Conservation (phyloP, 2,888 invertebrate genomes). For the Lepas anatifera region DNA sequence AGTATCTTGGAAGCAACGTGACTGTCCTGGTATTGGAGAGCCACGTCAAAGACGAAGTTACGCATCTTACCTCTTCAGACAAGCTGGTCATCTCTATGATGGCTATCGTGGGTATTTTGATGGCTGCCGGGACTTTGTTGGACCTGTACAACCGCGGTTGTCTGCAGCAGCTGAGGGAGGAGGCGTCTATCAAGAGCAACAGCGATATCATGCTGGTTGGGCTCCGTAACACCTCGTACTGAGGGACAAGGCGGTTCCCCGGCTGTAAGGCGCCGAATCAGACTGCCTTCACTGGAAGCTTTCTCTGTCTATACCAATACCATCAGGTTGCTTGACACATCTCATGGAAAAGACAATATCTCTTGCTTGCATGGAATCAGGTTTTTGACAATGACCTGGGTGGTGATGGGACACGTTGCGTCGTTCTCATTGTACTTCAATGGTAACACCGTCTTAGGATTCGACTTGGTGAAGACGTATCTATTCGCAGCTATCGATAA, state of each 20-base stretch:
- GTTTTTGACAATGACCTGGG: conserved; percentile 25
- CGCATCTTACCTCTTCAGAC: not conserved
- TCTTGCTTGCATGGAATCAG: conserved; percentile 24
- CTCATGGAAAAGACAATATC: not conserved
- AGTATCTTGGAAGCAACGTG: not conserved
- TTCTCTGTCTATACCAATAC: conserved; percentile 55
- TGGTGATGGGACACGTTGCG: conserved; percentile 23
- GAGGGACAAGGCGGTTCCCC: not conserved
- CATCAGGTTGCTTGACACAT: conserved; percentile 39
- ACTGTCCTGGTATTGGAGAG: not conserved
- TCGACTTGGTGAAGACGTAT: not conserved
- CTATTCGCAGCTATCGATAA: conserved; percentile 14
- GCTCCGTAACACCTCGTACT: not conserved
- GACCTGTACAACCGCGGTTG: not conserved
- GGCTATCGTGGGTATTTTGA: not conserved
- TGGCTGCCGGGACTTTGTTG: not conserved
- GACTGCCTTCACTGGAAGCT: conserved; percentile 35
- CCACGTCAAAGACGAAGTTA: not conserved
- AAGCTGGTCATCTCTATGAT: not conserved
- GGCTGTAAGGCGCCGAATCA: not conserved
- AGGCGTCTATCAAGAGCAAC: not conserved
- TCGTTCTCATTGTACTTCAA: accelerated
- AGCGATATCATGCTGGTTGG: not conserved
- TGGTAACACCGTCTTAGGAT: not conserved
- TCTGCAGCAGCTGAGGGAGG: not conserved